Base-by-base conservation (phyloP, 2,113 vertebrate species). In the Sisor rabdophorus region DNA sequence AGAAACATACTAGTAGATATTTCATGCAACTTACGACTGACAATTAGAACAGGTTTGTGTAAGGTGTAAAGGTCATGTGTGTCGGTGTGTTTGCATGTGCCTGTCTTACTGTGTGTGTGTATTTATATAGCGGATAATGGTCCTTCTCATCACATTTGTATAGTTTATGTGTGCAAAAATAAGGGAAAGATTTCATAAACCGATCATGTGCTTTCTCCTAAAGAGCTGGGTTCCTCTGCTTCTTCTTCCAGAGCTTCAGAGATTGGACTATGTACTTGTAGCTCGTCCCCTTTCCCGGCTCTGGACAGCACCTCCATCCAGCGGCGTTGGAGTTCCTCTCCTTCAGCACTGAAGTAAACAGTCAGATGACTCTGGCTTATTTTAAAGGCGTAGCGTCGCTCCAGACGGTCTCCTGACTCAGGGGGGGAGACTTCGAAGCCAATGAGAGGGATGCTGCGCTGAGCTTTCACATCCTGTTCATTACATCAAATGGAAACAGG, bases 361-460 rank as follows among this genome's bases (percentile, higher is more conserved):
- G 94, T 94, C 83, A 96, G 90, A 85, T 96, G 95, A 86, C 94
- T 95, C 89, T 96, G 95, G 81, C 91, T 93, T 82, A 96, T 96
- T 88, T 94, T 94, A 88, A 96, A 96, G 80, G 93, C 91, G 1
- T 93, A 87, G 67, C 93, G 90, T 30, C 94, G 88, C 83, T 96
- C 95, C 64, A 93, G 89, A n/a, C 93, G 91, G 79, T 96, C 95
- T 61, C 91, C 89, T 59, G 92, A 90, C 79, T 96, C 95, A 0
- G 93, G 93, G 0, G 92, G 89, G 22, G 90, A 93, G 65, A 95
- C 93, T 76, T 95, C 93, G 0, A 95, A 96, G 71, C 95, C 95
- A 24, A 96, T 96, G 78, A 96, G 91, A 77, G 95, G 95, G 13
- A 96, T 79, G 30, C 94, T 95, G 67, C 94, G 93, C 87, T 95